Base-by-base conservation (phyloP, 2,113 vertebrate genomes). In the Pelecanoides urinatrix region DNA sequence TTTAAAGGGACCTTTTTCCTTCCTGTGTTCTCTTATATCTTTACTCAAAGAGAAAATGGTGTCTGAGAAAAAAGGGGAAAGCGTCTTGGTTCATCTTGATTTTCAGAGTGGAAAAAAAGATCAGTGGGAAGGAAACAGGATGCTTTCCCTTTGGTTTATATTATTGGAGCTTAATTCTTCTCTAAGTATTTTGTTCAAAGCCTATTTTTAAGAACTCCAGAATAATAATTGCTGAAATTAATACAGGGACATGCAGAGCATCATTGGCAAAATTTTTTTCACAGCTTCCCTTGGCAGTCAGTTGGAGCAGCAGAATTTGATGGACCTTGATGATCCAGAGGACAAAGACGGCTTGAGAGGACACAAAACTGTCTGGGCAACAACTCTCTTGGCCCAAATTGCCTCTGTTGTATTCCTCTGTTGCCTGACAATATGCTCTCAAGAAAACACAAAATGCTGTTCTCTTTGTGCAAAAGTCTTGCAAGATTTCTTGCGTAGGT, bases 191-290 rank as follows among this genome's bases (percentile, higher is more conserved):
- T 94, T 86, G 26, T 47, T 88, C 80, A 87, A 92, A 92, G 62
- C 34, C 49, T 94, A 45, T 72, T 96, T 95, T 81, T 82, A 82
- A 90, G 67, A 88, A 76, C 0, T 21, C 27, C 34, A 82, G 79
- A 87, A 59, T 89, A 96, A 92, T 92, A 92, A 89, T 72, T 84
- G 34, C 91, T 90, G 78, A 56, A 80, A 90, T n/a, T n/a, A n/a
- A n/a, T n/a, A n/a, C n/a, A n/a, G n/a, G n/a, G n/a, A n/a, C n/a
- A 67, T 29, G 42, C 55, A 91, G 77, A 92, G 36, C 53, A 36
- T 83, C 45, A 66, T 25, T 83, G 86, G 67, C 78, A 90, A 94
- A 40, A 27, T 11, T 49, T 34, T 88, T 86, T 77, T 90, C 38
- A 0, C 91, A 86, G 75, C 45, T 95, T 92, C 52, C 76, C 59